Base-by-base conservation (phyloP, 2,797 vertebrate species). In the Iguana delicatissima region DNA sequence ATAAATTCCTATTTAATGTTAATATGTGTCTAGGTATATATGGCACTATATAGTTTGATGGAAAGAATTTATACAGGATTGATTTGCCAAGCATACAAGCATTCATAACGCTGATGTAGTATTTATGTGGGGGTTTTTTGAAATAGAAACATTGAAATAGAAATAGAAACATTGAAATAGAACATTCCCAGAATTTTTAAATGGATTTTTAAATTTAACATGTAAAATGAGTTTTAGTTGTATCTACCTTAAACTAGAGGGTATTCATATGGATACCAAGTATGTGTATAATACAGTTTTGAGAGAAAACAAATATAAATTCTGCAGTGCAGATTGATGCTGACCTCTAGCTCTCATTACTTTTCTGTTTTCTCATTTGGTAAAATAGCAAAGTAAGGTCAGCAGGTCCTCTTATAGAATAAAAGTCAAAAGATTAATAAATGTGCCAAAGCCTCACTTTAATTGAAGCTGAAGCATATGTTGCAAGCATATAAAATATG, bases 391-490 rank as follows among this genome's bases (percentile, higher is more conserved):
- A 97, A 98, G 98, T 98, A 95, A 96, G 97, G 97, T 98, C 98
- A 98, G 97, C 96, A 94, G 96, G 97, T 97, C 95, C 95, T 98
- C 97, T 98, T 98, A 97, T 97, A 97, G 93, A 87, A 98, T 97
- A 98, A 97, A 98, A 98, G 96, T 96, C 97, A 97, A 95, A 98
- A 98, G 97, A 98, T 98, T 98, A 98, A 98, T 98, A 99, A 98
- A 98, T 98, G 98, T 98, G 98, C 98, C 98, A 98, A 98, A 98
- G 97, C 97, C 98, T 99, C 98, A 98, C 98, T 98, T 99, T 98
- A 98, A 99, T 98, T 99, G 98, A 99, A 99, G 98, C 98, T 98
- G 98, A 99, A 99, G 98, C 98, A 98, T 98, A 97, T 98, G 98
- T 98, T 98, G 98, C 98, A 98, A 98, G 98, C 98, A 98, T 98